Conservation (phyloP, 2,888 invertebrate species). For the Athalia cordata region DNA sequence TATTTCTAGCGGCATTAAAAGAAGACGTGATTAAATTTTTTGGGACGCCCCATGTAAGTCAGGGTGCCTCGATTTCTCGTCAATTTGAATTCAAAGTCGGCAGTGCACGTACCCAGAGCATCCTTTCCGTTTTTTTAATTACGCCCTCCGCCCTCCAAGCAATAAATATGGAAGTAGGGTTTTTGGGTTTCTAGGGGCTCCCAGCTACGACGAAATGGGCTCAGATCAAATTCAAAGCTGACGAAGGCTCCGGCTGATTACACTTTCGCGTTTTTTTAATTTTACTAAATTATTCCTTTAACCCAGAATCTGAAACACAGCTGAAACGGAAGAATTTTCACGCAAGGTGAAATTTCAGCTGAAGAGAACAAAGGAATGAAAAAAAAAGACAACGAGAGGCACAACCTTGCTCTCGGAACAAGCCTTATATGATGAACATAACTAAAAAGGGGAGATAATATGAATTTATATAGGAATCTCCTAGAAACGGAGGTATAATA, state of each 20-base stretch:
- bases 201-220: background rate
- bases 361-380: background rate
- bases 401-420: background rate
- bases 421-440: too few species aligned
- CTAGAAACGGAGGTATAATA: too few species aligned
- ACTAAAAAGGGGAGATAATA: too few species aligned
- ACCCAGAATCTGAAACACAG: slow-evolving; percentile 21
- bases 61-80: slow-evolving; percentile 13
- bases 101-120: slow-evolving; percentile 31
- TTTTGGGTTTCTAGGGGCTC: slow-evolving; percentile 3
- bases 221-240: slow-evolving; percentile 39
- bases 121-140: slow-evolving; percentile 41
- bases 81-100: slow-evolving; percentile 40
- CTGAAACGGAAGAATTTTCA: background rate
- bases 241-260: slow-evolving; percentile 56
- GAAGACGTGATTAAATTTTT: too few species aligned
- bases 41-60: background rate
- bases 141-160: slow-evolving; percentile 36
- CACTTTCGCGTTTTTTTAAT: slow-evolving; percentile 59
- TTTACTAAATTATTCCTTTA: slow-evolving; percentile 58
- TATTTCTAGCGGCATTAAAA: too few species aligned
- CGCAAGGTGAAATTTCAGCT: slow-evolving; percentile 5
- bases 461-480: too few species aligned
- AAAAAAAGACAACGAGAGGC: background rate
- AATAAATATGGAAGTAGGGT: slow-evolving; percentile 43